These are phyloP conservation scores for Peromyscus melanophrys DNA, from an alignment of 2,797 vertebrate genomes.

Conservation along the genomic window DNA sequence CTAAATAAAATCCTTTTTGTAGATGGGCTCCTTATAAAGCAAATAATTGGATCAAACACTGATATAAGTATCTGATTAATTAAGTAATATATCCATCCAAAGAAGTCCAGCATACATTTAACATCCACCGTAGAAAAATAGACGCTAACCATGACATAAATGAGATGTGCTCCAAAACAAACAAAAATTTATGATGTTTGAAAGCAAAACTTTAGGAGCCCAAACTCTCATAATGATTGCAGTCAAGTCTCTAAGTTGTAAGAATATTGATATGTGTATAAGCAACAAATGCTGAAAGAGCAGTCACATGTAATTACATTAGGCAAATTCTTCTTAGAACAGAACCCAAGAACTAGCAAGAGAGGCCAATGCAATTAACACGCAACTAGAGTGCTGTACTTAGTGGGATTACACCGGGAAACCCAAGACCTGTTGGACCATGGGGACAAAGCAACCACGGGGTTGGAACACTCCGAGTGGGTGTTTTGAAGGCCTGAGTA, in stretches of 20 bases:
- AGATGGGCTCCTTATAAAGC: slow-evolving; percentile 1
- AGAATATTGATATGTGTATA: background rate
- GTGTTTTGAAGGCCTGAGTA: slow-evolving; percentile 11
- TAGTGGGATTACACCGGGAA: background rate
- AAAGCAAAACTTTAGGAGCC: slow-evolving; percentile 38
- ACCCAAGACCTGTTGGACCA: background rate
- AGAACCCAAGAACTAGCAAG: background rate
- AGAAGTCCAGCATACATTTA: slow-evolving; percentile 22
- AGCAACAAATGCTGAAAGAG: slow-evolving; percentile 19
- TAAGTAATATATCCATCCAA: slow-evolving; percentile 31
- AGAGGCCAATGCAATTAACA: background rate
- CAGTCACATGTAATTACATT: slow-evolving; percentile 1
- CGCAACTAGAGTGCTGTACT: background rate
- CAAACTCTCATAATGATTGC: background rate
- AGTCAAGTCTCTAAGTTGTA: slow-evolving; percentile 29
- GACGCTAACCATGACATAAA: slow-evolving; percentile 32
- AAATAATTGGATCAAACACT: slow-evolving; percentile 28
- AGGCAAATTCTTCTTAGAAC: slow-evolving; percentile 19
- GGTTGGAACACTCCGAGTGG: background rate
- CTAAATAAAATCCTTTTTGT: slow-evolving; percentile 16
- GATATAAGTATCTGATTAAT: slow-evolving; percentile 24
- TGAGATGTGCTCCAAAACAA: background rate
- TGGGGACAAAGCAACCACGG: background rate
- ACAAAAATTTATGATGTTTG: background rate
- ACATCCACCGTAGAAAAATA: background rate